These are phyloP conservation scores for Syrrhaptes paradoxus DNA, from an alignment of 2,113 vertebrate species.

Conservation along the genomic window DNA sequence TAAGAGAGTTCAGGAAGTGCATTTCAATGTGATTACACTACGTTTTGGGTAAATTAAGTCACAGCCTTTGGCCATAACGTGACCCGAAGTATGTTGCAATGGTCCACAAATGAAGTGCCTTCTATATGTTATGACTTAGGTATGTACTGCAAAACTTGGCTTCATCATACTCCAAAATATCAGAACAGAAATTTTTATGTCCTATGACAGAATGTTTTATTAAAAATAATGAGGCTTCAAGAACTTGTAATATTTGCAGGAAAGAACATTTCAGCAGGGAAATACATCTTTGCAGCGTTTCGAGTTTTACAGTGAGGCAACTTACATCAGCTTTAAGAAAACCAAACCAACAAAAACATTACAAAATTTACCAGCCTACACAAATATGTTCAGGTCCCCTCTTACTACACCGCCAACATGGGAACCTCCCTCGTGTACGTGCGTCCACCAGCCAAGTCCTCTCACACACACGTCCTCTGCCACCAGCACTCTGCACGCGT, in stretches of 20 bases:
- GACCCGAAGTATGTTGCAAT: neutral
- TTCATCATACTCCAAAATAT: neutral
- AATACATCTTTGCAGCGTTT: neutral
- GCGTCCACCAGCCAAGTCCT: neutral
- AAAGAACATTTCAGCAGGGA: conserved; percentile 1
- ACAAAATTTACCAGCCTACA: neutral
- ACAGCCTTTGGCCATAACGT: neutral
- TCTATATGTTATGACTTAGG: neutral
- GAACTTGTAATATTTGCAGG: neutral
- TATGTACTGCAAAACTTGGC: neutral
- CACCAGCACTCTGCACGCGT: neutral
- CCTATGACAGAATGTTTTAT: conserved; percentile 20
- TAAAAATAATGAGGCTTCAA: conserved; percentile 39
- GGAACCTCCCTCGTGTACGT: neutral
- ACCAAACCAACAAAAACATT: neutral
- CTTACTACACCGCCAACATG: neutral
- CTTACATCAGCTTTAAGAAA: neutral
- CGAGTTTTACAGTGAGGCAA: neutral
- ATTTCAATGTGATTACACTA: neutral
- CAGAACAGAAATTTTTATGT: neutral
- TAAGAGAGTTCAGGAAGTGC: neutral
- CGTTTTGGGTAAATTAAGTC: neutral
- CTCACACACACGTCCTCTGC: neutral
- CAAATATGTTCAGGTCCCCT: neutral
- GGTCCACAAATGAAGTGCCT: neutral